Base-by-base conservation (phyloP, 2,797 vertebrate genomes). In the Myotis pilosus region DNA sequence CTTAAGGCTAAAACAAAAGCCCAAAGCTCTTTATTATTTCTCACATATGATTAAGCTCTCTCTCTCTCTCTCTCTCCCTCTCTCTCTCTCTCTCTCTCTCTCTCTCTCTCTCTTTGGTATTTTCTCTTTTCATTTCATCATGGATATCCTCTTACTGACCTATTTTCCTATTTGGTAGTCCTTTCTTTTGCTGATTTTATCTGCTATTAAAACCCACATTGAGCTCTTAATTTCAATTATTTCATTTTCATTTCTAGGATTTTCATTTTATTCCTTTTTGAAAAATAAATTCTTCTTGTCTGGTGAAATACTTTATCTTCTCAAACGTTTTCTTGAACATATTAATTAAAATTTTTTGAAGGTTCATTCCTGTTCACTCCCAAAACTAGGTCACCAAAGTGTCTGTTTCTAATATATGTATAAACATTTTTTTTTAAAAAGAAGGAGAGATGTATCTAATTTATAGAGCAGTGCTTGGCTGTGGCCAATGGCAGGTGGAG, bases 271-370 rank as follows among this genome's bases (percentile, higher is more conserved):
- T 87, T 72, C 57, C 78, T 78, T 89, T 71, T 28, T 25, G 20
- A 5, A 55, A 83, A 78, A 36, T 57, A 91, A 90, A 78, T 94
- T 90, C 4, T 49, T 66, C 7, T 36, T 74, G 13, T 86, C n/a
- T 89, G 57, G 28, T 74, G 23, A 94, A 78, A 93, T 74, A 53
- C 3, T 78, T 93, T 83, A 74, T 75, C 13, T 20, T 78, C 17
- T 68, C 87, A 91, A 94, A 64, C 23, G n/a, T 68, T 84, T 96
- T 93, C 41, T 91, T 89, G 23, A 89, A 74, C 8, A 36, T 64
- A 82, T 75, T 82, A 41, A 44, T 49, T 92, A 57, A 17, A 87
- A 4, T 23, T 75, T 28, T 75, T 76, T 91, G 41, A 64, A 94
- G 62, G 41, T 53, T 62, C 20, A 86, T 84, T 15, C 1, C 38